A percentile compares a stretch with the other conserved stretches of the same genome.
phyloP scores from a whole-genome alignment of 2,888 invertebrate species.

The Petrolisthes cinctipes region DNA sequence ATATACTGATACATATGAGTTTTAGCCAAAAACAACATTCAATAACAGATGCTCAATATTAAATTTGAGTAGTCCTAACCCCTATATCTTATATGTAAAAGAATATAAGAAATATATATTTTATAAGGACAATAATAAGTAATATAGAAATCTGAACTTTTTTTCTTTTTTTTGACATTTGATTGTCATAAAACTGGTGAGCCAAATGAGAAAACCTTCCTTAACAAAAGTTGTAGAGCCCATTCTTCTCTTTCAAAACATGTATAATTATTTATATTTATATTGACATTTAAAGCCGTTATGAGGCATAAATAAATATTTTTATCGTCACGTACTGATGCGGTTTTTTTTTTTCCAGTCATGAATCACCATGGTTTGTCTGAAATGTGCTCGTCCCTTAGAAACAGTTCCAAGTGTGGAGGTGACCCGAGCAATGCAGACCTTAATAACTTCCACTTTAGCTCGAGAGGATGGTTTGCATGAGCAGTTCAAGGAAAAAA shows the following conservation, averaged over 20 bases:
- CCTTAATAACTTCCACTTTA: slow-evolving; percentile 25
- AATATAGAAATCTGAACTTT: background rate
- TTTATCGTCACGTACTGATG: background rate
- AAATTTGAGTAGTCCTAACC: background rate
- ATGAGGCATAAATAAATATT: slow-evolving; percentile 11
- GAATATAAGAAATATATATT: background rate
- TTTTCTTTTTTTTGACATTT: background rate
- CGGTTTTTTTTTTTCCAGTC: slow-evolving; percentile 10
- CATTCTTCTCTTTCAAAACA: background rate
- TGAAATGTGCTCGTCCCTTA: background rate
- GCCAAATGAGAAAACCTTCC: background rate
- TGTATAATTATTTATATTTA: background rate
- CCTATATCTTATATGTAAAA: background rate
- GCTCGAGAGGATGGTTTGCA: slow-evolving; percentile 27
- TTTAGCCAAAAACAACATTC: background rate
- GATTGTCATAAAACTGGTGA: background rate
- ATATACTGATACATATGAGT: background rate
- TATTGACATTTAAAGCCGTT: background rate
- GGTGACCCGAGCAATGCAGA: slow-evolving; percentile 25
- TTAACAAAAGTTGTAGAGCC: background rate
- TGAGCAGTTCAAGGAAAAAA: slow-evolving; percentile 15
- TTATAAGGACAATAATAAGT: background rate
- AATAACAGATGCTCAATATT: background rate
- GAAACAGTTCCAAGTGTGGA: slow-evolving; percentile 16
- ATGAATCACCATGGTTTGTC: background rate